Evolutionary conservation across 2,797 vertebrate species (phyloP).

Genomic region (Gila robusta): DNA sequence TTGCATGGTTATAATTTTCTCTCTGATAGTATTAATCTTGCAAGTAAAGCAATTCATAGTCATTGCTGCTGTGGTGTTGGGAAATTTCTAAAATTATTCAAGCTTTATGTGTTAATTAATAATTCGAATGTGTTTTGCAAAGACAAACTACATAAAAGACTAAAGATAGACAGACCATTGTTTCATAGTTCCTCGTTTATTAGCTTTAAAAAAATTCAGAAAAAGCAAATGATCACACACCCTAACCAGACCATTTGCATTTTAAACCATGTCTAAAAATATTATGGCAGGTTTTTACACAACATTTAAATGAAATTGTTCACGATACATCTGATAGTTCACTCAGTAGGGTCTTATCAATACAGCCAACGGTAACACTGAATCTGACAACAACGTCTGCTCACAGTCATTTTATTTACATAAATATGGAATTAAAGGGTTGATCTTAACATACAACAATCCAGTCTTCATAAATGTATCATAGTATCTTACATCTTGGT

Average conservation of each 20-base stretch:
- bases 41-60: too few species aligned
- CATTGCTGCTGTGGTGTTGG: too few species aligned
- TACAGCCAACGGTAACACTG: not conserved
- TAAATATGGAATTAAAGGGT: not conserved
- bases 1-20: too few species aligned
- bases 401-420: not conserved
- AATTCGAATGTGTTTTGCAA: not conserved
- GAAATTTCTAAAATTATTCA: too few species aligned
- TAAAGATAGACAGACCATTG: not conserved
- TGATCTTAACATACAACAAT: not conserved
- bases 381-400: not conserved
- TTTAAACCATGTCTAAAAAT: constrained; percentile 1
- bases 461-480: not conserved
- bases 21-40: too few species aligned
- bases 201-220: not conserved
- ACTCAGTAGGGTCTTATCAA: not conserved
- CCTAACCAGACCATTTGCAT: not conserved
- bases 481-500: constrained; percentile 68
- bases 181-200: constrained; percentile 14
- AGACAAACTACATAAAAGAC: not conserved
- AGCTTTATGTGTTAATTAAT: too few species aligned
- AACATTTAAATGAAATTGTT: not conserved
- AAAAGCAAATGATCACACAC: not conserved
- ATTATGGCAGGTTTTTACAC: not conserved
- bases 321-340: not conserved